Conservation (phyloP, 2,113 vertebrate species). For the Ictalurus punctatus region DNA sequence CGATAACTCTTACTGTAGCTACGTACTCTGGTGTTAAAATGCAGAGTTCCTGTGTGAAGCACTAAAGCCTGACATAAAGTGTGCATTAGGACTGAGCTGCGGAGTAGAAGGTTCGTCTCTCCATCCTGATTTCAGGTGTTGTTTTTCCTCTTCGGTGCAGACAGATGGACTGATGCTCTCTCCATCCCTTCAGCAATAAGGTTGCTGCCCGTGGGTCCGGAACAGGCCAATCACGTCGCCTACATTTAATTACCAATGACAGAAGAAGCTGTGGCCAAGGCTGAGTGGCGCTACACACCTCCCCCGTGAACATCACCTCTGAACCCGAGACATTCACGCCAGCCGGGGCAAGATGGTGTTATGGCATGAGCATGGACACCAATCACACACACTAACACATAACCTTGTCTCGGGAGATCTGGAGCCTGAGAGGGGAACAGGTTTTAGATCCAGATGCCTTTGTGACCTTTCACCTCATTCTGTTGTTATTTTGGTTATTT, state of each 20-base stretch:
- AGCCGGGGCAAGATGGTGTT: slow-evolving; percentile 34
- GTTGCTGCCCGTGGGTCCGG: slow-evolving; percentile 22
- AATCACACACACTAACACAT: slow-evolving; percentile 41
- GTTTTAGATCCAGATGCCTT: slow-evolving; percentile 51
- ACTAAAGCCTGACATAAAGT: neutral
- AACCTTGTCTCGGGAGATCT: slow-evolving; percentile 35
- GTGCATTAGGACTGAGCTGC: neutral
- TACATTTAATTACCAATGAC: slow-evolving; percentile 52
- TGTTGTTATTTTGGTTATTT: neutral
- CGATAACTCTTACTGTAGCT: neutral
- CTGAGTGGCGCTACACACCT: slow-evolving; percentile 3
- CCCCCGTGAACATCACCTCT: slow-evolving; percentile 46
- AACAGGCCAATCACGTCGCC: slow-evolving; percentile 49
- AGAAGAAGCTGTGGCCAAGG: slow-evolving; percentile 42
- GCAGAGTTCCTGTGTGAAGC: neutral
- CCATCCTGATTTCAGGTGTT: slow-evolving; percentile 30
- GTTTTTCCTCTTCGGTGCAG: slow-evolving; percentile 24
- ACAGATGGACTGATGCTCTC: slow-evolving; percentile 48
- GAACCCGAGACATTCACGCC: slow-evolving; percentile 44
- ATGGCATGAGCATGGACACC: slow-evolving; percentile 19
- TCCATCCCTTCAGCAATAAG: slow-evolving; percentile 44
- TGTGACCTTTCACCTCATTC: slow-evolving; percentile 22
- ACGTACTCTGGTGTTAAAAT: neutral
- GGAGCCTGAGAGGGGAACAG: slow-evolving; percentile 38
- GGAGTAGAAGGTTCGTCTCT: neutral